A percentile compares a stretch with the other conserved stretches of the same genome.
These are phyloP conservation scores for Muntiacus reevesi DNA, from an alignment of 2,113 vertebrate genomes.

Conservation along the genomic window DNA sequence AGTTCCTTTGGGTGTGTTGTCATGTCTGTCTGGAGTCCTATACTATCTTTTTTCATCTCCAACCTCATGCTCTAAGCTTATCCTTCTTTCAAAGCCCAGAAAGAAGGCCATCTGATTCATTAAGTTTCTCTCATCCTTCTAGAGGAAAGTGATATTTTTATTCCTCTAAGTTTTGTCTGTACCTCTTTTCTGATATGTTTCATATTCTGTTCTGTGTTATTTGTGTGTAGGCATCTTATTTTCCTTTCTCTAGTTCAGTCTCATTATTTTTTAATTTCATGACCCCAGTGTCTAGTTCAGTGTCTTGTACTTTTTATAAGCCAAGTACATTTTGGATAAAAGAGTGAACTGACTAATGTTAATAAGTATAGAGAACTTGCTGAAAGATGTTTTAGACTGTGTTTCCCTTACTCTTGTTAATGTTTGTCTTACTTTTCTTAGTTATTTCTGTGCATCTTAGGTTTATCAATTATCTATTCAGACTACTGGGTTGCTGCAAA, in stretches of 20 bases:
- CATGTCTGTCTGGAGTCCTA: neutral
- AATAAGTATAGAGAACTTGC: neutral
- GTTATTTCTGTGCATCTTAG: neutral
- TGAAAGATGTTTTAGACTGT: neutral
- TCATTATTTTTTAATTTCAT: neutral
- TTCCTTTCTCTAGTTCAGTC: neutral
- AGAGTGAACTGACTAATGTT: neutral
- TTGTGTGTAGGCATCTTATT: neutral
- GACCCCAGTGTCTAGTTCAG: neutral
- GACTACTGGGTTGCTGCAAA: neutral
- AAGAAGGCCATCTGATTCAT: neutral
- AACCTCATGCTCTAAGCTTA: neutral
- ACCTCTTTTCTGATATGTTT: neutral
- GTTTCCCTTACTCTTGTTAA: neutral
- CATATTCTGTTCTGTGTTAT: neutral
- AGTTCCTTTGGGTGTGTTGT: neutral
- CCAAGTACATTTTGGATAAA: neutral
- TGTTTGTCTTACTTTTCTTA: neutral
- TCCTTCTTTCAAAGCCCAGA: neutral
- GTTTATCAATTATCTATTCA: neutral
- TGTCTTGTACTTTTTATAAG: slow-evolving; percentile 17
- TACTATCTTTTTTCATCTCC: neutral
- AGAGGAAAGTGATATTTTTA: neutral
- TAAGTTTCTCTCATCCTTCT: neutral
- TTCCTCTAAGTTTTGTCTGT: slow-evolving; percentile 5